These are phyloP conservation scores for Lysiphlebus fabarum DNA, from an alignment of 1,140 invertebrate species.

Conservation along the genomic window DNA sequence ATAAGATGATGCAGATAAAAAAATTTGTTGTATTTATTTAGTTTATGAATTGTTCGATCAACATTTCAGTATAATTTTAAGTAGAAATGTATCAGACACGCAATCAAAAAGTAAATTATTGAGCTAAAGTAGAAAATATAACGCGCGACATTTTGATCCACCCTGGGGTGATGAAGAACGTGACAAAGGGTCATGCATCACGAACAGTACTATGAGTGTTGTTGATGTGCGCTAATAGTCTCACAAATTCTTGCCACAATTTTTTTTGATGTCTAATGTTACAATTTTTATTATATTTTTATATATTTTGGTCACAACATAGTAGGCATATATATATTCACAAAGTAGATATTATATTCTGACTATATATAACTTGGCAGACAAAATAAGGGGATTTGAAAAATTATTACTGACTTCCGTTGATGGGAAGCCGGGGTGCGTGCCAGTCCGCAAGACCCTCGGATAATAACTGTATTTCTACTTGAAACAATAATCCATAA, in stretches of 20 bases:
- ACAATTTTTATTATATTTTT: background rate
- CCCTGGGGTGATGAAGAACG: slow-evolving; percentile 20
- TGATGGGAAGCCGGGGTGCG: slow-evolving; percentile 26
- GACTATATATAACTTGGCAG: background rate
- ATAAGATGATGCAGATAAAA: too few species aligned
- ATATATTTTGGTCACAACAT: background rate
- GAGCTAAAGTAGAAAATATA: slow-evolving; percentile 40
- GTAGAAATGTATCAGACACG: slow-evolving; percentile 55
- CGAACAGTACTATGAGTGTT: slow-evolving; percentile 46
- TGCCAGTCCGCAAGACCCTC: slow-evolving; percentile 28
- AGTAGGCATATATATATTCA: too few species aligned
- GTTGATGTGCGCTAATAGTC: slow-evolving; percentile 54
- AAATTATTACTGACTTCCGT: slow-evolving; percentile 27
- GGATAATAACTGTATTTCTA: slow-evolving; percentile 30
- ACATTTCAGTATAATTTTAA: slow-evolving; percentile 42
- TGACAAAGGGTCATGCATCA: slow-evolving; percentile 52
- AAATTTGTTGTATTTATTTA: too few species aligned
- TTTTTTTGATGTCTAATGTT: background rate
- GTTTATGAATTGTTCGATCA: slow-evolving; percentile 22
- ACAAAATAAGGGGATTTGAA: slow-evolving; percentile 9
- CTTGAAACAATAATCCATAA: slow-evolving; percentile 46
- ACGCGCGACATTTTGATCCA: slow-evolving; percentile 39
- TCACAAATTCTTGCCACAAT: slow-evolving; percentile 36
- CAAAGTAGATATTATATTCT: background rate
- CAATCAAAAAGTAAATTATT: slow-evolving; percentile 55